A percentile compares a stretch with the other conserved stretches of the same genome.
Evolutionary conservation across 2,797 vertebrate genomes (phyloP).

Genomic region (Channallabes apus): DNA sequence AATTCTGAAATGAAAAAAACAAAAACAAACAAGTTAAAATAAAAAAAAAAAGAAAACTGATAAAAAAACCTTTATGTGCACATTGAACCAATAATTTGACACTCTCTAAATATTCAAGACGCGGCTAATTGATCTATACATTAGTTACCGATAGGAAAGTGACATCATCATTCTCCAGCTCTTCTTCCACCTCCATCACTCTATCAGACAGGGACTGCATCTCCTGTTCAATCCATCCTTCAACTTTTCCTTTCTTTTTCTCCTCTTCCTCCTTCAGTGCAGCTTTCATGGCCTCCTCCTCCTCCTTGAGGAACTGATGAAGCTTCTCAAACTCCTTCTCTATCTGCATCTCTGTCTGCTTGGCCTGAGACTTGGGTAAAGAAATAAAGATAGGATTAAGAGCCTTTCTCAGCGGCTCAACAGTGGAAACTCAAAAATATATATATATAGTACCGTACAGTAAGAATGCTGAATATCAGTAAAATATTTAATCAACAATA

Average conservation of each 20-base stretch:
- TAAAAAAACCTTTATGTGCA: not conserved
- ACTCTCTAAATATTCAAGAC: too few relatives aligned
- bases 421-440: too few relatives aligned
- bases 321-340: conserved; percentile 58
- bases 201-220: not conserved
- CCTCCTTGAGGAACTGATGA: conserved; percentile 33
- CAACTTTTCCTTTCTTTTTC: conserved; percentile 45
- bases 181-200: conserved; percentile 45
- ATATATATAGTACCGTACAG: not conserved
- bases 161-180: conserved; percentile 43
- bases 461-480: not conserved
- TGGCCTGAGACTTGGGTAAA: conserved; percentile 29
- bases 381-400: too few relatives aligned
- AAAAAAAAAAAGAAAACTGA: not conserved
- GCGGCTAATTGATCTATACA: too few relatives aligned
- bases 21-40: not conserved
- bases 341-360: conserved; percentile 50
- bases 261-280: conserved; percentile 25
- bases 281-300: not conserved
- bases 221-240: conserved; percentile 48
- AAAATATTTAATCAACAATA: not conserved
- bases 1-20: conserved; percentile 18
- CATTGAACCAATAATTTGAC: not conserved
- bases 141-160: conserved; percentile 50
- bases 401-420: too few relatives aligned